Evolutionary conservation across 2,888 invertebrate species (phyloP), one percentile per base, ranked within the genome.

Genomic region (Tridacna crocea): DNA sequence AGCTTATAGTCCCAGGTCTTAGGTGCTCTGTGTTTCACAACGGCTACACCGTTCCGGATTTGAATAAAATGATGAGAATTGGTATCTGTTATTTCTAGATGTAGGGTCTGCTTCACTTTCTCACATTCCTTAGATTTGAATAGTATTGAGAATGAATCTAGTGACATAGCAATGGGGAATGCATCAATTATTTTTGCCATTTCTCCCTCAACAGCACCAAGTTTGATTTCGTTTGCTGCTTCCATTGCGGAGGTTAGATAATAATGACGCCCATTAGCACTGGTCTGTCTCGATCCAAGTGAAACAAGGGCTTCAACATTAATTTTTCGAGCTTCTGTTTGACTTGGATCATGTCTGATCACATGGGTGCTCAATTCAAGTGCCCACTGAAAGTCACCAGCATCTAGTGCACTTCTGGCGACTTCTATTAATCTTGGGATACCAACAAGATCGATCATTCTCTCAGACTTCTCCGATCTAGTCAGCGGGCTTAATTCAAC

Each of bases 311-410:
- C 81, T 58, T 88, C 84, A 15, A 89, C 74, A 48, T 90, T 89
- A 6, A 92, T 68, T 63, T 88, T 79, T 70, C 82, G 88, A 19
- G 91, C 91, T 11, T 80, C 65, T 19, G 58, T 77, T 58, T 90
- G 79, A 60, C 66, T 60, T 22, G 87, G 77, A 72, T 90, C 82
- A 22, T 81, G 72, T 36, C 73, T 74, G 13, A 88, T 60, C 1
- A 89, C 85, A 70, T 88, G 80, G 0, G 89, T 84, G 0, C 88
- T 84, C 15, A 92, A 79, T 81, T 91, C 90, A 22, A 92, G 81
- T 10, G 90, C 90, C 92, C 92, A 92, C 77, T 90, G 91, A 63
- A 87, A 88, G 73, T 92, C 91, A 15, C 83, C 75, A 6, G 84
- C 76, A 12, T 84, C 72, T 17, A 89, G 72, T 24, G 92, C 92